Conservation (phyloP, 2,113 vertebrate genomes). For the Lepus americanus region DNA sequence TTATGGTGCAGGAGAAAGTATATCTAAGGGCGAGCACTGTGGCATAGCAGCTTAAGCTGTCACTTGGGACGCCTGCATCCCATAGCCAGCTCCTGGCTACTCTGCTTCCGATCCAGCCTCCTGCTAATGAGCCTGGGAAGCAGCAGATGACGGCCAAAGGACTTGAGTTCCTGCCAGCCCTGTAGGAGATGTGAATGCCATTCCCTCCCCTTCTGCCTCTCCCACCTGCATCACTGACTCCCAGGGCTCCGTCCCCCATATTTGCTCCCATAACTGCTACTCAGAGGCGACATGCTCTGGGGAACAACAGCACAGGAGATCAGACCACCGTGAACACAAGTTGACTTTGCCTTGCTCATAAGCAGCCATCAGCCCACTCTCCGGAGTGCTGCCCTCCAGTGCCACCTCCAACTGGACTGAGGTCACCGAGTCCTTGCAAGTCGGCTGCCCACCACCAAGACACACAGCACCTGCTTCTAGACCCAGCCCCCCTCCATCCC, state of each 20-base stretch:
- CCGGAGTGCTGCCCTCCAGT: neutral
- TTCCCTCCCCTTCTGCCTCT: neutral
- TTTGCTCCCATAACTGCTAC: neutral
- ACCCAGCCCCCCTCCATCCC: neutral
- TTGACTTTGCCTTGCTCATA: neutral
- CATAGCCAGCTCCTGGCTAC: too few species aligned
- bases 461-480: neutral
- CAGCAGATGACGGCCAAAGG: too few species aligned
- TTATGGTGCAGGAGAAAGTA: neutral
- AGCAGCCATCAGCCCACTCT: neutral
- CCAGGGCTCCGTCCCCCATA: neutral
- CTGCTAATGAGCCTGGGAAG: too few species aligned
- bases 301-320: neutral
- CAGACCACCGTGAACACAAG: accelerated
- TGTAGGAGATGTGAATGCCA: too few species aligned
- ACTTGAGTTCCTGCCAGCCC: too few species aligned
- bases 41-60: too few species aligned
- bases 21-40: too few species aligned
- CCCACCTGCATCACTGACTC: neutral
- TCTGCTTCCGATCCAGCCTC: too few species aligned
- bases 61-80: too few species aligned
- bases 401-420: neutral
- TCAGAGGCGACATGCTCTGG: accelerated
- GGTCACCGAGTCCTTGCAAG: neutral
- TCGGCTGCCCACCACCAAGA: neutral